Evolutionary conservation across 1,140 invertebrate genomes (phyloP).

Genomic region (Copidosoma floridanum): DNA sequence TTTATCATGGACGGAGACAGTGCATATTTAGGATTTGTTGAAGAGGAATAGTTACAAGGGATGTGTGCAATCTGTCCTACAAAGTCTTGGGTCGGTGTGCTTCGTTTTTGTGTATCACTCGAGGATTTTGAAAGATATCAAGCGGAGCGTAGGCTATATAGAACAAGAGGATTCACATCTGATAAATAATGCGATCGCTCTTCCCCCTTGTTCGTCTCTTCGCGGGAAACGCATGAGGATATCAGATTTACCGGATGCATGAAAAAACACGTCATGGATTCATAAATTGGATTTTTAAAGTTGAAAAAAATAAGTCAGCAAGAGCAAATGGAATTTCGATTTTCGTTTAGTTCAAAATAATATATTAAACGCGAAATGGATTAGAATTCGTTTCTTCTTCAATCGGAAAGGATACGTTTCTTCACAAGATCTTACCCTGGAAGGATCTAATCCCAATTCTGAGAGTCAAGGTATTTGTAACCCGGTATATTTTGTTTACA

Average conservation of each 20-base stretch:
- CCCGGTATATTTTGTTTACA: constrained; percentile 17
- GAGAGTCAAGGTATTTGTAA: constrained; percentile 25
- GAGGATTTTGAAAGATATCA: constrained; percentile 15
- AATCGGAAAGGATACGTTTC: constrained; percentile 18
- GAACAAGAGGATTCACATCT: constrained; percentile 26
- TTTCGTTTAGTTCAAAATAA: constrained; percentile 7
- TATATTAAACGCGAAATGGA: constrained; percentile 15
- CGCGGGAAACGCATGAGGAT: no score
- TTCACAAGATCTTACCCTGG: constrained; percentile 22
- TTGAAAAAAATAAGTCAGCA: no score
- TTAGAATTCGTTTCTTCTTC: constrained; percentile 22
- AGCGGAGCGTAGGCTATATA: not conserved
- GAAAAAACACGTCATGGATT: no score
- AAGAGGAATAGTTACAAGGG: constrained; percentile 21
- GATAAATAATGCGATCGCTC: constrained; percentile 12
- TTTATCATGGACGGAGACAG: no score
- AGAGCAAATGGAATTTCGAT: constrained; percentile 15
- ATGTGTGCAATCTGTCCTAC: constrained; percentile 25
- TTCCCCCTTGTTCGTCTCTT: constrained; percentile 17
- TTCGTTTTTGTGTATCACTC: constrained; percentile 17
- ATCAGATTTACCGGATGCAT: no score
- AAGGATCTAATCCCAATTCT: constrained; percentile 20
- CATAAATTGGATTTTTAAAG: no score
- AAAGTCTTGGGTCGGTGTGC: constrained; percentile 27
- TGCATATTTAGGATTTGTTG: constrained; percentile 12